Percentiles rank a stretch among this genome's conserved stretches.
Conservation (phyloP, 2,113 vertebrate species). For the Hirundichthys speculiger region DNA sequence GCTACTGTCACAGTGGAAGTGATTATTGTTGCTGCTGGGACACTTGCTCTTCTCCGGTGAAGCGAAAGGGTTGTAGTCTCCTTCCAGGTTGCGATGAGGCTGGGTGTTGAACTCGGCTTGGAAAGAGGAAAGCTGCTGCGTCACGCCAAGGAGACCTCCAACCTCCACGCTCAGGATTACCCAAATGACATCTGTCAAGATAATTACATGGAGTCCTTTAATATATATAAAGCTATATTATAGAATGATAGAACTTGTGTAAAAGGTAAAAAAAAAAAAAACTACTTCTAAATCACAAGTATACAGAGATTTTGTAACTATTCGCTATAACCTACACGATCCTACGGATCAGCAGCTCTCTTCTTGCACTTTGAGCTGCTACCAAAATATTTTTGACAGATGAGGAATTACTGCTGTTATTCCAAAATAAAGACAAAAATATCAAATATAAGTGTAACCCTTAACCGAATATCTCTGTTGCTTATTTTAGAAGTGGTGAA, state of each 20-base stretch:
- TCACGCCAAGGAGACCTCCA: slow-evolving; percentile 97
- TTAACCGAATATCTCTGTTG: no score
- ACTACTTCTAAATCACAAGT: neutral
- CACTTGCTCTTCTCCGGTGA: slow-evolving; percentile 98
- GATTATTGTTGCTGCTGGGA: slow-evolving; percentile 77
- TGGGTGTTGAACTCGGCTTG: slow-evolving; percentile 99
- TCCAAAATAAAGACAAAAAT: neutral
- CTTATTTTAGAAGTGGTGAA: neutral
- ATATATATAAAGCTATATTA: neutral
- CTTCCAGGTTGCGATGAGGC: slow-evolving; percentile 94
- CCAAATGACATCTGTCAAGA: slow-evolving; percentile 94
- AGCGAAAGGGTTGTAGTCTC: slow-evolving; percentile 98
- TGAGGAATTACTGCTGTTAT: neutral
- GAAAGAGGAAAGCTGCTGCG: slow-evolving; percentile 98
- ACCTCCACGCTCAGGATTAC: slow-evolving; percentile 99
- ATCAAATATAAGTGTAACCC: no score
- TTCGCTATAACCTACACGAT: neutral
- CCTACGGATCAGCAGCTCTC: slow-evolving; percentile 1
- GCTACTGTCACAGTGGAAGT: slow-evolving; percentile 77
- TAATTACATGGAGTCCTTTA: neutral
- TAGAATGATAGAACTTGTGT: neutral
- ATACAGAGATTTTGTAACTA: neutral
- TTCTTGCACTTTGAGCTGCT: neutral
- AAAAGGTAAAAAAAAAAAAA: neutral
- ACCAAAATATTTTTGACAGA: neutral